Evolutionary conservation across 2,797 vertebrate genomes (phyloP).

Genomic region (Yasuhikotakia modesta): DNA sequence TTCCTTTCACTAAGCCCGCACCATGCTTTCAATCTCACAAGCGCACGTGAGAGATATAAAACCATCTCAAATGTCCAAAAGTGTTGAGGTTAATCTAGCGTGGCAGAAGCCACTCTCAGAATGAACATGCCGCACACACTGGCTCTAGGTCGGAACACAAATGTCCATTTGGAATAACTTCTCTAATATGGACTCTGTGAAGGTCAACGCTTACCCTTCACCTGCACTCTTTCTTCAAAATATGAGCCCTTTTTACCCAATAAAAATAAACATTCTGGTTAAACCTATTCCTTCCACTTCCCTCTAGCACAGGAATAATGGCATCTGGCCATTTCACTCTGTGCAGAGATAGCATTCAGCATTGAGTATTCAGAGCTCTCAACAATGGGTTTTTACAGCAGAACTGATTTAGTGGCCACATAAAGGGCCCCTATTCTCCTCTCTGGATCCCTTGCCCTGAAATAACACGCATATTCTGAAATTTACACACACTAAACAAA

Average conservation of each 20-base stretch:
- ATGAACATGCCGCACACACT: constrained; percentile 28
- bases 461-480: constrained; percentile 49
- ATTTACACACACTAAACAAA: constrained; percentile 58
- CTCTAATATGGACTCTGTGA: constrained; percentile 43
- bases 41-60: constrained; percentile 11
- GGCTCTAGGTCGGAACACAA: constrained; percentile 49
- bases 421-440: constrained; percentile 74
- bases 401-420: constrained; percentile 71
- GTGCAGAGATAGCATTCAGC: constrained; percentile 77
- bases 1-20: background rate
- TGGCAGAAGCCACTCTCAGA: constrained; percentile 34
- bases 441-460: constrained; percentile 58
- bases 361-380: constrained; percentile 58
- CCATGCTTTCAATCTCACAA: constrained; percentile 14
- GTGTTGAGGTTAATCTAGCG: constrained; percentile 48
- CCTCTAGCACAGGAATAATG: constrained; percentile 76
- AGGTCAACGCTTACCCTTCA: constrained; percentile 48
- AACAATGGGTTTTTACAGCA: constrained; percentile 79
- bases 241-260: constrained; percentile 44
- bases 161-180: constrained; percentile 47
- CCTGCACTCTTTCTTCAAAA: constrained; percentile 43
- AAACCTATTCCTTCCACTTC: constrained; percentile 43
- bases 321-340: constrained; percentile 79
- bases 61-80: constrained; percentile 27
- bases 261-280: constrained; percentile 65